phyloP scores from a whole-genome alignment of 2,113 vertebrate genomes.

The Semnornis frantzii region DNA sequence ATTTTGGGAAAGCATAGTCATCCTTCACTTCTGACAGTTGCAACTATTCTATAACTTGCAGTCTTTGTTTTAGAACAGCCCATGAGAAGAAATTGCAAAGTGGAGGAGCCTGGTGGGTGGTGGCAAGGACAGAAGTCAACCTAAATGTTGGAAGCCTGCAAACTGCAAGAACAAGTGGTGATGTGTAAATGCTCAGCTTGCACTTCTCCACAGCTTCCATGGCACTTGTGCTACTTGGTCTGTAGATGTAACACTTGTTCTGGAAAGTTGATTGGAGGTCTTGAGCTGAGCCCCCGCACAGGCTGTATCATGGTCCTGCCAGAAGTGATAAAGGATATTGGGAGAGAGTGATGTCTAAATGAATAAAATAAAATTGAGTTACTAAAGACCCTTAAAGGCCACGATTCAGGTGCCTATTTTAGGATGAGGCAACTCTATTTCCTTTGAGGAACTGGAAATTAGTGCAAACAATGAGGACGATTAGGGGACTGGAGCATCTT shows the following conservation, averaged over 20 bases:
- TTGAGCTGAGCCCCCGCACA: background rate
- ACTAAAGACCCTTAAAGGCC: background rate
- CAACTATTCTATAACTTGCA: background rate
- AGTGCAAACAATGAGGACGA: background rate
- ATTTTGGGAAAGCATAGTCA: background rate
- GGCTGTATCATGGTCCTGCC: fast-evolving
- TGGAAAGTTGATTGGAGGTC: background rate
- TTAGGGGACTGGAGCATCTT: too few relatives aligned
- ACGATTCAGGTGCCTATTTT: background rate
- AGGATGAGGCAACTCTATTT: background rate
- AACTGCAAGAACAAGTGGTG: background rate
- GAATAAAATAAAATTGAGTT: background rate
- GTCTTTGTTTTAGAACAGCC: background rate
- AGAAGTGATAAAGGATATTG: background rate
- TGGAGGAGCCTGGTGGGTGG: too few relatives aligned
- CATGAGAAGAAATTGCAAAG: fast-evolving
- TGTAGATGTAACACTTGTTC: fast-evolving
- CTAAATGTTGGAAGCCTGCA: background rate
- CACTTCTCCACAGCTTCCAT: background rate
- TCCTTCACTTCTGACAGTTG: background rate
- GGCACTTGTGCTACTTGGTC: background rate
- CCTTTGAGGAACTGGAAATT: background rate
- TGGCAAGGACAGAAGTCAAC: too few relatives aligned
- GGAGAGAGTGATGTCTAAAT: background rate
- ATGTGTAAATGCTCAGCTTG: background rate